Conservation (phyloP, 2,888 invertebrate genomes). For the Troglohyphantes excavatus region DNA sequence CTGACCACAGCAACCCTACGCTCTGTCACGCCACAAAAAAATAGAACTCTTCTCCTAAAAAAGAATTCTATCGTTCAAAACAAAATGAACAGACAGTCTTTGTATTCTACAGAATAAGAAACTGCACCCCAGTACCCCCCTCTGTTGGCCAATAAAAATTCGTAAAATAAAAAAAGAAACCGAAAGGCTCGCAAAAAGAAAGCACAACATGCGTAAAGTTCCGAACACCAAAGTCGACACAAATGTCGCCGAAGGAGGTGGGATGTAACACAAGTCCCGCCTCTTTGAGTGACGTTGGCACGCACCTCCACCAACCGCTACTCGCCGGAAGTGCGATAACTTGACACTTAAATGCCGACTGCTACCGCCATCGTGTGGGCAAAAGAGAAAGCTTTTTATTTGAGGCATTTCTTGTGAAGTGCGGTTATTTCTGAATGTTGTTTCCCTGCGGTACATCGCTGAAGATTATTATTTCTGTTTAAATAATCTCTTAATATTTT, state of each 20-base stretch:
- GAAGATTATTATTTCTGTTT: too few species aligned
- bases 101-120: conserved; percentile 35
- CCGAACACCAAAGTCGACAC: conserved; percentile 81
- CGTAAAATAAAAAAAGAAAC: conserved; percentile 22
- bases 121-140: conserved; percentile 10
- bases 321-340: conserved; percentile 70
- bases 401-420: not conserved
- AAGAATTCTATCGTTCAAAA: conserved; percentile 28
- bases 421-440: not conserved
- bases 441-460: not conserved
- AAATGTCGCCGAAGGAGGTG: conserved; percentile 81
- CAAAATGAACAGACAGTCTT: conserved; percentile 49
- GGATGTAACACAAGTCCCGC: conserved; percentile 80
- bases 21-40: conserved; percentile 13
- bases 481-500: too few species aligned
- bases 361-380: conserved; percentile 71
- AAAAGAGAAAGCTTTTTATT: conserved; percentile 25
- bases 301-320: conserved; percentile 76
- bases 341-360: conserved; percentile 64
- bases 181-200: conserved; percentile 74
- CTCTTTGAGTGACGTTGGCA: conserved; percentile 73
- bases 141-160: conserved; percentile 9
- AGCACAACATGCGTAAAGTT: conserved; percentile 77
- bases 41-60: not conserved
- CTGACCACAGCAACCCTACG: conserved; percentile 47